Percentiles rank a stretch among this genome's conserved stretches.
Evolutionary conservation across 2,113 vertebrate genomes (phyloP).

Genomic region (Centrocercus urophasianus): DNA sequence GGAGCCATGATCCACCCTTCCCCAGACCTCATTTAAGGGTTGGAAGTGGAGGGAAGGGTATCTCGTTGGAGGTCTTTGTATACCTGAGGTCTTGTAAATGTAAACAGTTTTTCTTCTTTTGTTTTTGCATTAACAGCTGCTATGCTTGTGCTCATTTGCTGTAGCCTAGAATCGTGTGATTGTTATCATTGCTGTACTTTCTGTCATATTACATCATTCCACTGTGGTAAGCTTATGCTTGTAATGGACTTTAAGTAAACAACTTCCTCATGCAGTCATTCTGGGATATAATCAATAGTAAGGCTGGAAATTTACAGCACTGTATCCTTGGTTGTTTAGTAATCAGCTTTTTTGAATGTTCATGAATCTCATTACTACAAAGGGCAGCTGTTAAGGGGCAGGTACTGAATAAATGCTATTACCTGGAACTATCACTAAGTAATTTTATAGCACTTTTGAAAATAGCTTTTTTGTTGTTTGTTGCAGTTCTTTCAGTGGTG

Average conservation of each 20-base stretch:
- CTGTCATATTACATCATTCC: too few species aligned
- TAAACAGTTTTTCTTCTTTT: too few species aligned
- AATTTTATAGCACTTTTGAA: neutral
- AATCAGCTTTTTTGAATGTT: constrained; percentile 50
- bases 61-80: too few species aligned
- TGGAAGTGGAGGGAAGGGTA: too few species aligned
- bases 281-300: neutral
- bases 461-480: constrained; percentile 35
- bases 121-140: too few species aligned
- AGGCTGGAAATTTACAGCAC: neutral
- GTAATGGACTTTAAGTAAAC: neutral
- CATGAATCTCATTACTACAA: constrained; percentile 44
- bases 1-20: too few species aligned
- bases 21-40: too few species aligned
- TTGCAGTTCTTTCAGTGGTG: constrained; percentile 8
- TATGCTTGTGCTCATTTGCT: too few species aligned
- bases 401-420: constrained; percentile 21
- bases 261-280: neutral
- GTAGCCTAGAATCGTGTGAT: too few species aligned
- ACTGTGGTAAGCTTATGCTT: constrained; percentile 17
- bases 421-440: neutral
- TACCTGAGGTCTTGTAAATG: too few species aligned
- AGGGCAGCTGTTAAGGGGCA: constrained; percentile 1
- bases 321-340: constrained; percentile 23
- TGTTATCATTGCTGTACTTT: too few species aligned